These are phyloP conservation scores for Turritopsis rubra DNA, from an alignment of 30 jellyfish, hydroid and myxozoan genomes.

Conservation along the genomic window DNA sequence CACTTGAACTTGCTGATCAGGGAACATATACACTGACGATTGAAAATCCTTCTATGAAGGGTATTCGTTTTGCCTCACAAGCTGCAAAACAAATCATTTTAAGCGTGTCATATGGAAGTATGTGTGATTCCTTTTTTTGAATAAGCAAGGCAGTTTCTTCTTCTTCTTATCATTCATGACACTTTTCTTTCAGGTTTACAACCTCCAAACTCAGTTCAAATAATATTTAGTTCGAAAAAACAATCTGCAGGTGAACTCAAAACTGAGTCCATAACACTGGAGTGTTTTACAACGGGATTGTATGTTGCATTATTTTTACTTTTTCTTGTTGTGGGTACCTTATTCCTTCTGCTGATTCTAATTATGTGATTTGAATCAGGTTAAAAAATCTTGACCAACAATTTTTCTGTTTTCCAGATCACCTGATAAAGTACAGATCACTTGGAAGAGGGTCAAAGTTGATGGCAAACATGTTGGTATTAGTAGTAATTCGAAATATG, in stretches of 20 bases:
- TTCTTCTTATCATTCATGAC: neutral
- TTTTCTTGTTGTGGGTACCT: no score
- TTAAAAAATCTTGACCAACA: neutral
- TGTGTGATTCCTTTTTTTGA: neutral
- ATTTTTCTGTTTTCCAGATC: slow-evolving; percentile 1
- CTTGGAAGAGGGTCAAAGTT: slow-evolving; percentile 8
- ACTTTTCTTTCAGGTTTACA: neutral
- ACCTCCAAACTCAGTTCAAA: slow-evolving; percentile 4
- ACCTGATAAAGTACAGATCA: neutral
- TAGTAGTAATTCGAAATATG: slow-evolving; percentile 3
- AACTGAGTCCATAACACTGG: slow-evolving; percentile 17
- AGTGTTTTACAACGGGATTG: slow-evolving; percentile 62
- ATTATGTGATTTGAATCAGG: neutral
- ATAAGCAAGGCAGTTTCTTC: neutral
- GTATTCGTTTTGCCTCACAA: slow-evolving; percentile 37
- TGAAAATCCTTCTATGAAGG: slow-evolving; percentile 53
- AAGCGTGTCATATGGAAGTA: neutral
- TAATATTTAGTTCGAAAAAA: neutral
- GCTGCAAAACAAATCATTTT: slow-evolving; percentile 16
- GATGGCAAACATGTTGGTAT: neutral
- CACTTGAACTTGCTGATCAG: slow-evolving; percentile 34
- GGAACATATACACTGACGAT: slow-evolving; percentile 50
- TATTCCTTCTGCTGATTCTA: no score
- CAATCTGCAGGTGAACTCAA: slow-evolving; percentile 14
- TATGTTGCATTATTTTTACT: neutral